Evolutionary conservation across 2,797 vertebrate species (phyloP), one percentile per base, ranked within the genome.

Genomic region (Carduelis carduelis): DNA sequence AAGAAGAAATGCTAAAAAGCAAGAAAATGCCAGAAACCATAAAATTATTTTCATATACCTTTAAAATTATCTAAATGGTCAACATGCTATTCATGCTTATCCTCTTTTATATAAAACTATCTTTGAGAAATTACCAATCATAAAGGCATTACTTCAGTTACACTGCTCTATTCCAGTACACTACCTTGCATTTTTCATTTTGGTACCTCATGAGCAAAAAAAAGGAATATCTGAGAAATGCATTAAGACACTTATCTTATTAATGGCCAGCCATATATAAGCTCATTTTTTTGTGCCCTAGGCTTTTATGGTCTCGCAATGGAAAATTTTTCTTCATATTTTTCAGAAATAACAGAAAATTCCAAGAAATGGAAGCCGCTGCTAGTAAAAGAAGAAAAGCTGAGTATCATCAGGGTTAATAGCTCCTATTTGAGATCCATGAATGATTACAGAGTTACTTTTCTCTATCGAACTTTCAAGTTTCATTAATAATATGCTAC

Each of bases 401-500:
- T 94, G 79, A 94, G n/a, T 91, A 69, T 79, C 85, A 57, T 27
- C 78, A 80, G 72, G 65, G 85, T 95, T 95, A 77, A 93, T 93
- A 93, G 57, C 75, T 60, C 44, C 59, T 82, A 72, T 63, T 12
- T 74, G 37, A 96, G 96, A 96, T 95, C 96, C 95, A 95, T 94
- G 93, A 98, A 98, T 96, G 96, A 90, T 97, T 97, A 91, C 89
- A 90, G 97, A 94, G 96, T 96, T 97, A 96, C 96, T 95, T 97
- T 97, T 98, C 98, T 97, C 96, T 98, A 95, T 98, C 98, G 96
- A 97, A 98, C 92, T 94, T 98, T 95, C 96, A 95, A 89, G 94
- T 93, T 96, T 92, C 77, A 94, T 98, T 97, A 98, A 96, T 98
- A 98, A 98, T 96, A 98, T 98, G 98, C 98, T 98, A 98, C 98